Base-by-base conservation (phyloP, 2,113 vertebrate genomes). In the Falco punctatus region DNA sequence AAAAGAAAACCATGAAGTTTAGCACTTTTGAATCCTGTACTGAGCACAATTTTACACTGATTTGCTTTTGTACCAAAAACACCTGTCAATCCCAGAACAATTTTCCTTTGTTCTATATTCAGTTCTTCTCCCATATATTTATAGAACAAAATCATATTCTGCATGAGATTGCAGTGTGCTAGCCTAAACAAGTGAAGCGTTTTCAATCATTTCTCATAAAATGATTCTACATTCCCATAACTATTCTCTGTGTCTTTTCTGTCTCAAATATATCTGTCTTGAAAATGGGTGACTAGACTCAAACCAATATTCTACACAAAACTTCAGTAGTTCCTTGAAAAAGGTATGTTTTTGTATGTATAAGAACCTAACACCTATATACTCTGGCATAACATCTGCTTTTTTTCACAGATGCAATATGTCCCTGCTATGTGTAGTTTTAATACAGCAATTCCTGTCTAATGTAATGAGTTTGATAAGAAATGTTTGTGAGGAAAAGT, bases 51-150 rank as follows among this genome's bases (percentile, higher is more conserved):
- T 85, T 96, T 82, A 82, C 57, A 61, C 12, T 71, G 66, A 79
- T 95, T 90, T 94, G 5, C 32, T 94, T 90, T 77, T 79, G 44
- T 88, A 82, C 40, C 49, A 69, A 75, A 82, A 75, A 40, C 10
- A 20, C 73, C 78, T 93, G 44, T 75, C 90, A 92, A 69, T 82
- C 66, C 11, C 23, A 69, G n/a, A 82, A 57, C 38, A 90, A 75
- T 86, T 95, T 82, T 81, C 9, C 15, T 78, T 67, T 95, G 24
- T 65, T 93, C 90, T 92, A 72, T 92, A 69, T 77, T 93, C 79
- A 85, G 7, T 66, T 86, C 26, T 88, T 86, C 44, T 65, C 49
- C 74, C 21, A 79, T 64, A n/a, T 79, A 94, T 92, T 96, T 90
- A 69, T 35, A 77, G 67, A 80, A 18, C 27, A 90, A 81, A 94